Base-by-base conservation (phyloP, 2,113 vertebrate genomes). In the Acrocephalus kingi region DNA sequence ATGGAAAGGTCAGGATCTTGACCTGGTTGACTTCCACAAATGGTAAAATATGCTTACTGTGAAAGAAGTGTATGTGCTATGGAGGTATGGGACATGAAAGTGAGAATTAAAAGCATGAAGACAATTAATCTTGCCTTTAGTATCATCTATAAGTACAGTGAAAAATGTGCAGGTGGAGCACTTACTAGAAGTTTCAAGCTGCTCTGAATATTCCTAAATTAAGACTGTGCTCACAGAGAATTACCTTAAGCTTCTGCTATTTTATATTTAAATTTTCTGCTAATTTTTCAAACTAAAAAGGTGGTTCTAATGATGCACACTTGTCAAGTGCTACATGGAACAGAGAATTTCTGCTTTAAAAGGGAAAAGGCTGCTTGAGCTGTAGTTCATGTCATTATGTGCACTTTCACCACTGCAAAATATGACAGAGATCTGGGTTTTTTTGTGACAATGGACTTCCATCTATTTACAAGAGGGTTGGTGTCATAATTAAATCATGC, bases 31-130 rank as follows among this genome's bases (percentile, higher is more conserved):
- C 80, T 95, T 94, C 96, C 94, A 92, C 92, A 94, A 95, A 94
- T 95, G 93, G 96, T 90, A 96, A 97, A 95, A 96, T 92, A 92
- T 95, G 90, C 93, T 89, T 71, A 59, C 31, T 86, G 37, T 56
- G 69, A 52, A 88, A 86, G 91, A 88, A 39, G 79, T 93, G 25
- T 83, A 23, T 59, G 48, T 87, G 51, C 68, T 45, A 3, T 51
- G 11, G 79, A 85, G 54, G 71, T 94, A 84, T 1, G 3, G 64
- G 58, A 71, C 49, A 35, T 35, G 18, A 85, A 93, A 86, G 28
- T 54, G 56, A 68, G 49, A 95, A 87, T 86, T 75, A 84, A 74
- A 78, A 81, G 48, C 1, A 2, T 37, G 64, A 84, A 30, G 52
- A 49, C 28, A 84, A 90, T 79, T 88, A 56, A 80, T 90, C 73